phyloP scores from a whole-genome alignment of 2,888 invertebrate genomes.

The Cheilosia variabilis region DNA sequence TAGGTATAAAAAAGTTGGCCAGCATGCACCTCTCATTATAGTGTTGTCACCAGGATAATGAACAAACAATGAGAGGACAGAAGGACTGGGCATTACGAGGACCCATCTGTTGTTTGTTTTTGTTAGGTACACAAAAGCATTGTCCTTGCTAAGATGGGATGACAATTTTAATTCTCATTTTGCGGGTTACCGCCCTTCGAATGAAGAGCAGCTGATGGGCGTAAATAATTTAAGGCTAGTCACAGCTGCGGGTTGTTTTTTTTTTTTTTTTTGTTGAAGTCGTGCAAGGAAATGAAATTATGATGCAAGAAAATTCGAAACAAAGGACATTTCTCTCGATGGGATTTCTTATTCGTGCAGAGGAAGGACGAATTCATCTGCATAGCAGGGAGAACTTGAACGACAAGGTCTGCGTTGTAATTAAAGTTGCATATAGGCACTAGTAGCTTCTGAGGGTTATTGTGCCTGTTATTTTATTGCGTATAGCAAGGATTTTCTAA shows the following conservation, averaged over 20 bases:
- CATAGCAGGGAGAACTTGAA: not conserved
- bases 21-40: slow-evolving; percentile 39
- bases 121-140: not conserved
- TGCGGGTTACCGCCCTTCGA: slow-evolving; percentile 11
- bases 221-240: slow-evolving; percentile 14
- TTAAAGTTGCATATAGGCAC: slow-evolving; percentile 29
- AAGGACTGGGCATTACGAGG: slow-evolving; percentile 18
- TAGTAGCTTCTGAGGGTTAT: not conserved
- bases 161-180: slow-evolving; percentile 51
- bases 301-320: slow-evolving; percentile 13
- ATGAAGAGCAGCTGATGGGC: not conserved
- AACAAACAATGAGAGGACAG: slow-evolving; percentile 30
- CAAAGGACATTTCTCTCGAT: not conserved
- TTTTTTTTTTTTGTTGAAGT: not conserved
- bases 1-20: not conserved
- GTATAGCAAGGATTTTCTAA: too few species aligned
- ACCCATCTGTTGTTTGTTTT: slow-evolving; percentile 38
- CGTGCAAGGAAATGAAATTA: slow-evolving; percentile 17
- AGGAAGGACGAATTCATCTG: too few species aligned
- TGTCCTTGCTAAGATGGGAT: slow-evolving; percentile 11
- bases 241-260: slow-evolving; percentile 14
- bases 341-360: too few species aligned
- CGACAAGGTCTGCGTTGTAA: not conserved
- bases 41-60: slow-evolving; percentile 61
- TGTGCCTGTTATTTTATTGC: too few species aligned